Evolutionary conservation across 92 coral and sea anemone genomes (phyloP).

Genomic region (Parazoanthus darwini): DNA sequence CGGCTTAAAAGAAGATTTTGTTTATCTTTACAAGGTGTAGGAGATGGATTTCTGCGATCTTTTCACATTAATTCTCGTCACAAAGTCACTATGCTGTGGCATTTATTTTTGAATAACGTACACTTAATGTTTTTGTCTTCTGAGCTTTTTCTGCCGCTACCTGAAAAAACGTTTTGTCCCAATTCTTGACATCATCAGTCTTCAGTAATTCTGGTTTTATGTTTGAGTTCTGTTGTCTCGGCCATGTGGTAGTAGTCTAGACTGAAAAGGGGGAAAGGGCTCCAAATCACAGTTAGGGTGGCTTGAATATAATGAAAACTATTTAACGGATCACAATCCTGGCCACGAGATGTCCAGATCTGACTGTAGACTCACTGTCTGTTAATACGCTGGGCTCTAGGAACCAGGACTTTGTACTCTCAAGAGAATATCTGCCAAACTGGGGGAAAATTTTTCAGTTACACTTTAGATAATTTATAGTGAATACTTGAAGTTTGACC

Average conservation of each 20-base stretch:
- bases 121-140: not conserved
- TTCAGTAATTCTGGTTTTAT: not conserved
- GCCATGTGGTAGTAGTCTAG: not conserved
- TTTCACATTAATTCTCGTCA: not conserved
- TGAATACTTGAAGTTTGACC: not conserved
- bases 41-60: not conserved
- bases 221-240: slow-evolving; percentile 3
- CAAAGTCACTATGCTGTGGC: too few relatives aligned
- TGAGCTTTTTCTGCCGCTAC: not conserved
- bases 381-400: not conserved
- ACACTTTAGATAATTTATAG: too few relatives aligned
- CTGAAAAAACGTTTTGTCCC: too few relatives aligned
- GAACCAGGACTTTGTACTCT: not conserved
- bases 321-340: too few relatives aligned
- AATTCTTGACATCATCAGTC: not conserved
- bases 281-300: not conserved
- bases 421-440: not conserved
- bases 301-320: too few relatives aligned
- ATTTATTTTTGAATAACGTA: too few relatives aligned
- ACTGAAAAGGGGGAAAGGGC: not conserved
- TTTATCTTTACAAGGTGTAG: not conserved
- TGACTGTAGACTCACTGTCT: too few relatives aligned
- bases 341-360: too few relatives aligned
- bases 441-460: not conserved
- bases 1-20: not conserved